Conservation (phyloP, 2,797 vertebrate genomes). For the Arctocebus calabarensis region DNA sequence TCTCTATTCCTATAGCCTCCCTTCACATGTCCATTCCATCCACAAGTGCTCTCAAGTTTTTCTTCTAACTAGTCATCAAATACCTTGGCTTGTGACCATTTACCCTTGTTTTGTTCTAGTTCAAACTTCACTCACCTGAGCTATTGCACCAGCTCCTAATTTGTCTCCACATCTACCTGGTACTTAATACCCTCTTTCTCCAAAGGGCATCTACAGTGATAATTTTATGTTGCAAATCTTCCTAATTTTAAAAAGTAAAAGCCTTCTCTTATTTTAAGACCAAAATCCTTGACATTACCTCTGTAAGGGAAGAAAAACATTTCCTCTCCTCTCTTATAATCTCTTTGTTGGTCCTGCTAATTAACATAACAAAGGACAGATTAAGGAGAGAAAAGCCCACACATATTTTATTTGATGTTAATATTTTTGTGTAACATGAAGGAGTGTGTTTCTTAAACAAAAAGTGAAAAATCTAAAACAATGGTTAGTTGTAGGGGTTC, state of each 20-base stretch:
- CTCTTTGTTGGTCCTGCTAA: not conserved
- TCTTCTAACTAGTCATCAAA: not conserved
- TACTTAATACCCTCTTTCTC: not conserved
- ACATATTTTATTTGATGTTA: not conserved
- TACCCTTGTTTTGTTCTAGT: not conserved
- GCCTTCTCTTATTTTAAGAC: not conserved
- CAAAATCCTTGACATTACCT: not conserved
- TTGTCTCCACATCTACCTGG: not conserved
- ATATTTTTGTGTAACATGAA: not conserved
- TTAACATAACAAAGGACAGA: not conserved
- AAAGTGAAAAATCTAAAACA: not conserved
- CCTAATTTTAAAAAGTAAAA: not conserved
- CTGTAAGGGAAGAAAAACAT: not conserved
- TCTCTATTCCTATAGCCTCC: not conserved
- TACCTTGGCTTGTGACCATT: not conserved
- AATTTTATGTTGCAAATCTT: not conserved
- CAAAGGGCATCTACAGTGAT: fast-evolving
- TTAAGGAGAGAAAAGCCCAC: not conserved
- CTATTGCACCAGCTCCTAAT: not conserved
- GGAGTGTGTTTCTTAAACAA: not conserved
- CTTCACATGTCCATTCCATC: not conserved
- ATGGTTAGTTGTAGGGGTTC: not conserved
- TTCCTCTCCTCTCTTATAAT: not conserved
- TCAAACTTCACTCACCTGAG: not conserved
- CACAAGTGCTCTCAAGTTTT: not conserved